Evolutionary conservation across 2,888 invertebrate genomes (phyloP).

Genomic region (Schizaphis graminum): DNA sequence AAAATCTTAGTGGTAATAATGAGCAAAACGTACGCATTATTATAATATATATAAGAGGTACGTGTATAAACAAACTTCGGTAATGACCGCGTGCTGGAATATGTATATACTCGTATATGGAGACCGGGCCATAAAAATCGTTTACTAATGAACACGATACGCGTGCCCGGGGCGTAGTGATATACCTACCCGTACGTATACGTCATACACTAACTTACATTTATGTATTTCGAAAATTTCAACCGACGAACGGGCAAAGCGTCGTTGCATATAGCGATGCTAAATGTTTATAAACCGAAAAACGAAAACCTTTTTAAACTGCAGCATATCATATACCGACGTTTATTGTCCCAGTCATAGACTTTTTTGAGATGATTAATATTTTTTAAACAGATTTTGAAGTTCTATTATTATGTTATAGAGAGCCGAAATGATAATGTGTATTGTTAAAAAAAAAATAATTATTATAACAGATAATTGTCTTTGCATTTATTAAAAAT

Average conservation of each 20-base stretch:
- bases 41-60: neutral
- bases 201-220: neutral
- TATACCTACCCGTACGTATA: neutral
- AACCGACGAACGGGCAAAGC: neutral
- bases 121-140: slow-evolving; percentile 51
- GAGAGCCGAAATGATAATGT: neutral
- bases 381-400: neutral
- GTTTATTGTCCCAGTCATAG: neutral
- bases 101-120: neutral
- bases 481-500: neutral
- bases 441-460: neutral
- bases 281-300: neutral
- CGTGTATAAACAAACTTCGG: slow-evolving; percentile 40
- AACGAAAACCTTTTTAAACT: neutral
- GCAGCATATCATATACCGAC: neutral
- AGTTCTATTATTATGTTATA: neutral
- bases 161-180: slow-evolving; percentile 39
- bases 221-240: slow-evolving; percentile 12
- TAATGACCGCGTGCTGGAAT: slow-evolving; percentile 43
- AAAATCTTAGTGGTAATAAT: neutral
- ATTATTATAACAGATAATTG: neutral
- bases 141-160: slow-evolving; percentile 61
- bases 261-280: neutral
- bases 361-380: neutral
- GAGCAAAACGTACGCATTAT: slow-evolving; percentile 10